These are phyloP conservation scores for Himalopsyche kuldschensis DNA, from an alignment of 2,888 invertebrate genomes.

Conservation along the genomic window DNA sequence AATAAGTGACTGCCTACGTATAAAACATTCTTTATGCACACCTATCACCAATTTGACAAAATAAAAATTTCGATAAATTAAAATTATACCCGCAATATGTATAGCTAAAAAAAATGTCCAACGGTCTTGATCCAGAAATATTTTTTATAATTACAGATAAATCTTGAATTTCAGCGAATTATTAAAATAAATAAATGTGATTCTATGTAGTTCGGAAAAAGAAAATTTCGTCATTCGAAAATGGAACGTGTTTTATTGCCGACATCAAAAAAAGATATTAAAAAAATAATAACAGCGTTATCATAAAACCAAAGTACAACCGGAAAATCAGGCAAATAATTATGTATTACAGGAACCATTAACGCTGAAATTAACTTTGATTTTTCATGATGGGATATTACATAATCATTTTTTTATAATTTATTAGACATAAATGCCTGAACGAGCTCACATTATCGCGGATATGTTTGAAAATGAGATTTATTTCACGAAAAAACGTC, in stretches of 20 bases:
- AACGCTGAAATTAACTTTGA: not conserved
- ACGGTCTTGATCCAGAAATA: not conserved
- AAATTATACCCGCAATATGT: not conserved
- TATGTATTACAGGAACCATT: not conserved
- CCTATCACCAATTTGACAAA: constrained; percentile 11
- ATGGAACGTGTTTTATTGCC: not conserved
- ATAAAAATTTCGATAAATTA: not conserved
- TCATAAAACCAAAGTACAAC: not conserved
- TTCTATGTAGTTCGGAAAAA: not conserved
- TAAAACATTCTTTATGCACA: not conserved
- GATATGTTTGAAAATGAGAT: not conserved
- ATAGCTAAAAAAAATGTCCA: no score
- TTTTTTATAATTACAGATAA: not conserved
- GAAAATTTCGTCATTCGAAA: not conserved
- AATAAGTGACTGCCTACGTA: not conserved
- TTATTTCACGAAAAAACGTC: not conserved
- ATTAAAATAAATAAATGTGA: not conserved
- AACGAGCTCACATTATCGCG: not conserved
- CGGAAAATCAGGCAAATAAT: not conserved
- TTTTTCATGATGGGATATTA: not conserved
- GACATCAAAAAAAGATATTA: not conserved
- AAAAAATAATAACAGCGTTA: not conserved
- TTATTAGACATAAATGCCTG: not conserved
- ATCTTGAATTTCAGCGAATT: not conserved
- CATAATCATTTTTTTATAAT: not conserved